Evolutionary conservation across 2,113 vertebrate genomes (phyloP), one percentile per base, ranked within the genome.

Genomic region (Ranitomeya variabilis): DNA sequence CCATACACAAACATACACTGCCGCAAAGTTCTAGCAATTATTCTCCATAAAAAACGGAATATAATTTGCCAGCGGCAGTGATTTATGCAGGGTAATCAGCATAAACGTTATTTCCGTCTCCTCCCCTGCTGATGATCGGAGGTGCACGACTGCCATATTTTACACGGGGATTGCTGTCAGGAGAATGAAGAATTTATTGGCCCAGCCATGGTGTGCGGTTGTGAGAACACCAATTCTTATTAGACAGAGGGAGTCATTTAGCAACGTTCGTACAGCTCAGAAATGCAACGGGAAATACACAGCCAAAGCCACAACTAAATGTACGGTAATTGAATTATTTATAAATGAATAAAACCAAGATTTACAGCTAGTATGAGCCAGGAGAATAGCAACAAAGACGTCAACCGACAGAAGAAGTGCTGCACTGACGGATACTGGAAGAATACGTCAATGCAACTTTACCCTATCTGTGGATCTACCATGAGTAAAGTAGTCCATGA

Each of bases 61-160:
- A 10, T 86, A 80, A 90, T 90, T 92, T 90, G 87, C 57, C 21
- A 4, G 7, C 31, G 80, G 45, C 51, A 64, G 23, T 80, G 89
- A 89, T 89, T 90, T 90, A 52, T 13, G 57, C 77, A 60, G 19
- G 86, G 88, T 83, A 73, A 66, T 92, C 87, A 76, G 81, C 91
- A 83, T 64, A 82, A 85, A 66, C 0, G 57, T 51, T 79, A 79
- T 77, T 79, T 64, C 74, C 74, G 79, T 62, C 74, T 78, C 85
- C 60, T 79, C 85, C 85, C 73, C 84, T 60, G 23, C 54, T 11
- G 2, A 84, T 79, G 71, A 51, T 7, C 45, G 11, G 86, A 57
- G 52, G 37, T 67, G 89, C 90, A 80, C 0, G 83, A 85, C 64
- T 52, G 69, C 73, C 37, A 0, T 0, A 1, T 78, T 90, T 91